Evolutionary conservation across 37 sponge, comb jelly and placozoan species (phyloP).

Genomic region (Bolinopsis microptera): DNA sequence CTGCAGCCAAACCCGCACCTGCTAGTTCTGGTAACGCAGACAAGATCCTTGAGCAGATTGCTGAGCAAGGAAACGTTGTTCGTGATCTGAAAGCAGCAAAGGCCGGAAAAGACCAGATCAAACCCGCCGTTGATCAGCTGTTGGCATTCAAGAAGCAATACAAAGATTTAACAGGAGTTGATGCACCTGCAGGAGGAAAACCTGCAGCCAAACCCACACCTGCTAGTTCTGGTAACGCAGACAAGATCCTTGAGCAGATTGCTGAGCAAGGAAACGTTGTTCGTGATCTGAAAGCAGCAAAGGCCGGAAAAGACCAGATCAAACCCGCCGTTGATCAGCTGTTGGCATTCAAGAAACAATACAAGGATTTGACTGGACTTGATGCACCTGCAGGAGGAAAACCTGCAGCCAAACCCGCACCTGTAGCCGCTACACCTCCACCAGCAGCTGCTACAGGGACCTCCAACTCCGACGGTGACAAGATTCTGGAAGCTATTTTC

Average conservation of each 20-base stretch:
- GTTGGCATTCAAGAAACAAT: conserved; percentile 75
- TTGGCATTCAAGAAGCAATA: conserved; percentile 75
- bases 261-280: conserved; percentile 77
- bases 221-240: conserved; percentile 41
- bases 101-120: conserved; percentile 75
- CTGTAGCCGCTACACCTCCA: neutral
- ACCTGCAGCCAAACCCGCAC: neutral
- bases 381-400: conserved; percentile 67
- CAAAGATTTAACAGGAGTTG: conserved; percentile 77
- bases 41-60: conserved; percentile 69
- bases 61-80: conserved; percentile 75
- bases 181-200: conserved; percentile 43
- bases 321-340: conserved; percentile 78
- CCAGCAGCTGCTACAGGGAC: neutral
- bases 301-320: conserved; percentile 76
- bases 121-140: conserved; percentile 75
- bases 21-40: conserved; percentile 55
- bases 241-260: conserved; percentile 70
- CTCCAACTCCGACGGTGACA: neutral
- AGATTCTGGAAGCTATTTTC: neutral
- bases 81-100: conserved; percentile 74
- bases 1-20: neutral
- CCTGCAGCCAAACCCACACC: neutral
- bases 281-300: conserved; percentile 73
- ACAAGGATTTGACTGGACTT: conserved; percentile 78